Percentiles rank a stretch among this genome's conserved stretches.
These are phyloP conservation scores for Calosoma granatense DNA, from an alignment of 1,140 invertebrate genomes.

Conservation along the genomic window DNA sequence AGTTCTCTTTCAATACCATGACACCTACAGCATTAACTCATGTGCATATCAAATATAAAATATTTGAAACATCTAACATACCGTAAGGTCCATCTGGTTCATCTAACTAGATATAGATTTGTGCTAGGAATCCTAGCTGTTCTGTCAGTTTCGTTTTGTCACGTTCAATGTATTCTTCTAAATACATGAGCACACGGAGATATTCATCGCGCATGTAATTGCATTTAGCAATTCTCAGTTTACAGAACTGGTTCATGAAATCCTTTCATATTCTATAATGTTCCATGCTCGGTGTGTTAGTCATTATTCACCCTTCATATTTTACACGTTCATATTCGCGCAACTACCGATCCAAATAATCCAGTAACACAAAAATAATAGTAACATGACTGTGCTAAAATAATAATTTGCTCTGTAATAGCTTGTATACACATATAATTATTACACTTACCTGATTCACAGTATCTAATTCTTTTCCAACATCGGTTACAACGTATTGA, in stretches of 20 bases:
- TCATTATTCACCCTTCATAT: too few relatives aligned
- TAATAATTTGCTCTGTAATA: too few relatives aligned
- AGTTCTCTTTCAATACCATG: conserved; percentile 49
- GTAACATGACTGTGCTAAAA: conserved; percentile 44
- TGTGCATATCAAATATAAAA: neutral
- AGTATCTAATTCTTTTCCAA: too few relatives aligned
- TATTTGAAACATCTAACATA: conserved; percentile 48
- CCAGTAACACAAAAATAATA: conserved; percentile 57
- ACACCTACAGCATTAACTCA: conserved; percentile 37
- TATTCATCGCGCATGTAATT: conserved; percentile 64
- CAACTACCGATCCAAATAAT: conserved; percentile 63
- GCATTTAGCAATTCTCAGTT: conserved; percentile 52
- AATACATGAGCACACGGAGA: conserved; percentile 58
- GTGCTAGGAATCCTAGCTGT: conserved; percentile 49
- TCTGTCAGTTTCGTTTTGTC: conserved; percentile 46
- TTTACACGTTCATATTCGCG: conserved; percentile 52
- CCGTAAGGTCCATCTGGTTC: conserved; percentile 69
- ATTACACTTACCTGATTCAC: too few relatives aligned
- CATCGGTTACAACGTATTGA: too few relatives aligned
- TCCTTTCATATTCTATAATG: too few relatives aligned
- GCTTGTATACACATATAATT: too few relatives aligned
- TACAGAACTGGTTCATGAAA: too few relatives aligned
- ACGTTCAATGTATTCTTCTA: conserved; percentile 58
- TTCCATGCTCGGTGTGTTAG: too few relatives aligned
- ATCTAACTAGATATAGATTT: conserved; percentile 65